Base-by-base conservation (phyloP, 2,888 invertebrate species). In the Lasioglossum oenotherae region DNA sequence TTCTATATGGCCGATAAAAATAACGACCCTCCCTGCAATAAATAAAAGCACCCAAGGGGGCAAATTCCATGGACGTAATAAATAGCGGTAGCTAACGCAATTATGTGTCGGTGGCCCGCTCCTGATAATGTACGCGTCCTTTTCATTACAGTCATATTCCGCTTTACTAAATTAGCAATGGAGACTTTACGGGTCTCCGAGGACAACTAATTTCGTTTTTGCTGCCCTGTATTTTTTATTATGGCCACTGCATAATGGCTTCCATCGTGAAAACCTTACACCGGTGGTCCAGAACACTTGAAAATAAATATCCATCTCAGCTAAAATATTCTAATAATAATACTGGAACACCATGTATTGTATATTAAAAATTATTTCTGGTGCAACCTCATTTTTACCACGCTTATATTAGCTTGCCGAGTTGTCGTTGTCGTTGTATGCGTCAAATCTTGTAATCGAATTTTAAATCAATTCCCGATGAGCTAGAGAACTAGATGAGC, bases 1-100 rank as follows among this genome's bases (percentile, higher is more conserved):
- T 92, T 92, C 91, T 16, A 2, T 91, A 91, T 81, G 91, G 87
- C 71, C 91, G 90, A 92, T 93, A 92, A 93, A 93, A 93, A 92
- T 92, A 91, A 84, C 89, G 84, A 91, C 85, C 87, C 89, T 80
- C 74, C 38, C 0, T 6, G 6, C 6, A 6, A 93, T 92, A 92
- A 93, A 92, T 92, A 92, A 91, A 88, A 84, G 78, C 81, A 73
- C 75, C 81, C 73, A 35, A 86, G 74, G 82, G 88, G 88, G 84
- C 77, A 82, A 85, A 87, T 92, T 90, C 89, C 87, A 75, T 76
- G 81, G 79, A 84, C 85, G 87, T 89, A 89, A 90, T 93, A 93
- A 92, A 92, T 92, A 92, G 92, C 88, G 85, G 81, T 81, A 78
- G 78, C 91, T 92, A 90, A 91, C 87, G 92, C 92, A 93, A 93